phyloP scores from a whole-genome alignment of 35 echinoderm and acorn worm genomes.

The Anneissia japonica region DNA sequence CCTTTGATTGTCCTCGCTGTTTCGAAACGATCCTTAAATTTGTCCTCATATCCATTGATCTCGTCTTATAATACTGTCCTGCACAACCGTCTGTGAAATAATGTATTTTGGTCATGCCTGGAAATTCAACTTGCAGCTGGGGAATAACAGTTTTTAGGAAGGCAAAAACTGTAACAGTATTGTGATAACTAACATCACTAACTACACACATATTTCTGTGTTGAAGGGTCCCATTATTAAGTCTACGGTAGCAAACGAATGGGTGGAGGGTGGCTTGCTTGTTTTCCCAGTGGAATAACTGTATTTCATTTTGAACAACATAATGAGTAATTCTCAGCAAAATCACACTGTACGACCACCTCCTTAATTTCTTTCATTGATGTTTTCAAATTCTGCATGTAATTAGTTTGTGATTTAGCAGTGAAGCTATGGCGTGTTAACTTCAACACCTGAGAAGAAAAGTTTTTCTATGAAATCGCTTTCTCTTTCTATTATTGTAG shows the following conservation, averaged over 20 bases:
- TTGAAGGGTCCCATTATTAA: too few relatives aligned
- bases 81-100: constrained; percentile 12
- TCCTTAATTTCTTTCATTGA: neutral
- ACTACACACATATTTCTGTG: too few relatives aligned
- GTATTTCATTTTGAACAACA: too few relatives aligned
- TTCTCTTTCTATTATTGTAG: neutral
- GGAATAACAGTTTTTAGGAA: too few relatives aligned
- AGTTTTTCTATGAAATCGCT: neutral
- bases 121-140: neutral
- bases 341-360: neutral
- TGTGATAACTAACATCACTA: too few relatives aligned
- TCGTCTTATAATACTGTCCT: neutral
- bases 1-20: neutral
- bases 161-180: too few relatives aligned
- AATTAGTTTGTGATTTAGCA: neutral
- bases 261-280: too few relatives aligned
- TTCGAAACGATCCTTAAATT: neutral
- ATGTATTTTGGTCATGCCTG: neutral
- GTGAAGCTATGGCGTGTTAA: constrained; percentile 1
- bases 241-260: too few relatives aligned
- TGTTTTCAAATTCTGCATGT: neutral
- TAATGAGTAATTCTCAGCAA: too few relatives aligned
- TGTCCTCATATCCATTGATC: neutral
- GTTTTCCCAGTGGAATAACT: too few relatives aligned
- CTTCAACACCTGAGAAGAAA: neutral